Conservation (phyloP, 2,888 invertebrate genomes). For the Trichopria drosophilae region DNA sequence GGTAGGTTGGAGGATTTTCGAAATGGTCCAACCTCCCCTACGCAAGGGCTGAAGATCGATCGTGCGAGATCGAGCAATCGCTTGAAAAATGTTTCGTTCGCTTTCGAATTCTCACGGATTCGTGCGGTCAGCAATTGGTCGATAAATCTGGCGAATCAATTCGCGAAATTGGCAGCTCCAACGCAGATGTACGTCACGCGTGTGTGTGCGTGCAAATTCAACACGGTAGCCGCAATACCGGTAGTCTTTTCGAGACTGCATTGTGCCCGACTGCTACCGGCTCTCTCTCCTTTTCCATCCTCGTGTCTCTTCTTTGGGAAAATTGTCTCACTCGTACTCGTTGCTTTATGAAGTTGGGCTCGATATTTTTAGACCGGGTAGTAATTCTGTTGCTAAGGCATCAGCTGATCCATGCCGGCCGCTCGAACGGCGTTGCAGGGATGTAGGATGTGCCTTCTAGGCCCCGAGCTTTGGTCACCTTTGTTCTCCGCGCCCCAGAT, state of each 20-base stretch:
- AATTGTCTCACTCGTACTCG: neutral
- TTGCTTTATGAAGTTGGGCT: conserved; percentile 5
- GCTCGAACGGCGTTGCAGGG: no score
- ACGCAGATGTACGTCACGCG: neutral
- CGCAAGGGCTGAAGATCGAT: no score
- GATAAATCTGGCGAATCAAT: no score
- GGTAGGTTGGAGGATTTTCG: no score
- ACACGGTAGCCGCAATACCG: conserved; percentile 15
- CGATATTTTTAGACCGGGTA: conserved; percentile 48
- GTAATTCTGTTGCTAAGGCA: conserved; percentile 56
- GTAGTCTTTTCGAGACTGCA: conserved; percentile 28
- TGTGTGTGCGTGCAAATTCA: neutral
- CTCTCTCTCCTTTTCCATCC: conserved; percentile 7
- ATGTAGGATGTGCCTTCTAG: conserved; percentile 28
- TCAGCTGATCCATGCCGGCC: conserved; percentile 53
- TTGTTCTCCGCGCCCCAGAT: conserved; percentile 8
- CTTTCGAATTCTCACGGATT: no score
- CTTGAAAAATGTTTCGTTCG: no score
- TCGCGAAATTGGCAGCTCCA: no score
- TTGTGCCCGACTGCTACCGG: conserved; percentile 24
- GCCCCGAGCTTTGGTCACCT: conserved; percentile 22
- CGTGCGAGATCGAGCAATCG: no score
- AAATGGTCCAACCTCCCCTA: no score
- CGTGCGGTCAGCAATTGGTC: no score
- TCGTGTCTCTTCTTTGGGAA: no score